Base-by-base conservation (phyloP, 2,113 vertebrate species). In the Capreolus pygargus region DNA sequence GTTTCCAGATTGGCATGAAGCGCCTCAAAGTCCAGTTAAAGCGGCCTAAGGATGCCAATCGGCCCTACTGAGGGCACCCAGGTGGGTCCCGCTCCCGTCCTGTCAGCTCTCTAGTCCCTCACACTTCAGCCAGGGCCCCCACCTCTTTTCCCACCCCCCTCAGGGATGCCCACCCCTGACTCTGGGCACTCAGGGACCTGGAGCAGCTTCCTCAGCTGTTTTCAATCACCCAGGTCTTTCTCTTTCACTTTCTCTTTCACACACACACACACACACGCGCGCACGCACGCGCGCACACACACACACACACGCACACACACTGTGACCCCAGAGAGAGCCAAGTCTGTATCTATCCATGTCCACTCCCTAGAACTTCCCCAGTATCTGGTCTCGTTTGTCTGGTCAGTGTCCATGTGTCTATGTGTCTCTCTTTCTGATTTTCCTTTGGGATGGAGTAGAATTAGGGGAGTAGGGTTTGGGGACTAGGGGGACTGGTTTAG, bases 1-100 rank as follows among this genome's bases (percentile, higher is more conserved):
- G 99, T 33, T 99, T 99, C 98, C 99, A 99, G 99, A 99, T 99
- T 2, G 99, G 99, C 92, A 99, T 99, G 99, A 99, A 99, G 94
- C 99, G 99, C 95, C 99, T 99, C 98, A 99, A 99, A 98, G 99
- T 99, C 97, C 99, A 99, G 98, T 99, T 99, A 91, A 99, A 99
- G 98, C 98, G 99, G 98, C 99, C 99, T 86, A 99, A 99, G 98
- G 99, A 99, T 5, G 99, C 99, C 98, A 99, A 99, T 98, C 99
- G 99, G 84, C 99, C 99, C 1, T 99, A 99, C 98, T 99, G 98
- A 99, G 96, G 97, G 95, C 30, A 81, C 54, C 87, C 98, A 95
- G 98, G 99, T 99, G 98, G 98, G 99, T 98, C 57, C 86, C 13
- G 33, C 64, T 74, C 94, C 55, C 33, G 2, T 45, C 91, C 10